Percentiles rank a stretch among this genome's conserved stretches.
Evolutionary conservation across 2,113 vertebrate species (phyloP).

Genomic region (Hippopotamus amphibius): DNA sequence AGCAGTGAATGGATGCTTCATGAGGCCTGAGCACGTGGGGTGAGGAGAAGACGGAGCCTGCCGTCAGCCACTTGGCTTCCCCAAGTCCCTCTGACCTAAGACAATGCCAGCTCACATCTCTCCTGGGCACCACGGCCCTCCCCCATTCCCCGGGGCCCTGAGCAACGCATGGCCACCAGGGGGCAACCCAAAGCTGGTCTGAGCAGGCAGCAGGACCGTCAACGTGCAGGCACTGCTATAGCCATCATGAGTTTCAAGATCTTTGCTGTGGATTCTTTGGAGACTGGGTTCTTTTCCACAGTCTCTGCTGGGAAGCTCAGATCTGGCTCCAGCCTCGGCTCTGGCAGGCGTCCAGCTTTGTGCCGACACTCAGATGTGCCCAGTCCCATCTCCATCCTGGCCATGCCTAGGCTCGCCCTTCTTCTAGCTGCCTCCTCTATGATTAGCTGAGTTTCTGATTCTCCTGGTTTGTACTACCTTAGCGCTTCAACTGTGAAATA

Average conservation of each 20-base stretch:
- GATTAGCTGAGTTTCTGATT: neutral
- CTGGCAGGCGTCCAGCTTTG: neutral
- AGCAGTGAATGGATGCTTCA: neutral
- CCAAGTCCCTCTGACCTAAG: neutral
- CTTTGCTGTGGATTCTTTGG: neutral
- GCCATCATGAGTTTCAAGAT: neutral
- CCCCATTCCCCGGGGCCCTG: neutral
- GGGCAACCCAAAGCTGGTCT: no score
- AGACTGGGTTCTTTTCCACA: neutral
- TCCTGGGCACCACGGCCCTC: no score
- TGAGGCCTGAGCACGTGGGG: neutral
- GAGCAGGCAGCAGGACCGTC: neutral
- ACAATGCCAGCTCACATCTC: neutral
- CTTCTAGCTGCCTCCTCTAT: neutral
- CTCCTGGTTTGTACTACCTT: neutral
- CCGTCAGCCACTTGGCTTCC: neutral
- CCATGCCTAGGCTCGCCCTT: neutral
- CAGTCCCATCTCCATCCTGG: accelerated
- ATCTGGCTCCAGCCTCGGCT: no score
- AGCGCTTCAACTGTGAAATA: neutral
- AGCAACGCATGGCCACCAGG: neutral
- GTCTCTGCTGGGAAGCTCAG: neutral
- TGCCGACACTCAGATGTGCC: accelerated
- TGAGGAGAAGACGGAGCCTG: neutral
- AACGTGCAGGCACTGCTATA: accelerated